phyloP scores from a whole-genome alignment of 2,797 vertebrate species.

The Jordanella pulchra region DNA sequence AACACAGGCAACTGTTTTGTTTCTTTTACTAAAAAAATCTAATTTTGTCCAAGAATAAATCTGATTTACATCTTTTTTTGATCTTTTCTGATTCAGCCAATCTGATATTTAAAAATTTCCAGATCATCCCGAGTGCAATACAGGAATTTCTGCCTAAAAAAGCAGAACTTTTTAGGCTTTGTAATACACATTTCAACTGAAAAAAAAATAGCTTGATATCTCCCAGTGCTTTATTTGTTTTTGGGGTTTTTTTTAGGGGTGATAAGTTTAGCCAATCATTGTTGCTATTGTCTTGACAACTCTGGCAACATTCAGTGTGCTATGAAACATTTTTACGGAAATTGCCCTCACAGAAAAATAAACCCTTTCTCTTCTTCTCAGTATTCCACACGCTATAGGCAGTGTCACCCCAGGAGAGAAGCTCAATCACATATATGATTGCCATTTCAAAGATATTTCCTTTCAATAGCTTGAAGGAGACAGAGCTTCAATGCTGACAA shows the following conservation, averaged over 20 bases:
- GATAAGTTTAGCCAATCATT: neutral
- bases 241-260: neutral
- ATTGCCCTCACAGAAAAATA: neutral
- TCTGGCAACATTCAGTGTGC: neutral
- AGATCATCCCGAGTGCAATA: too few relatives aligned
- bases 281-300: neutral
- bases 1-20: neutral
- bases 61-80: neutral
- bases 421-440: conserved; percentile 2
- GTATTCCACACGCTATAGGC: neutral
- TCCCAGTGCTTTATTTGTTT: neutral
- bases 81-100: neutral
- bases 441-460: neutral
- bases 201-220: neutral
- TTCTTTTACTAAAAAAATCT: neutral
- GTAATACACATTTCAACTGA: too few relatives aligned
- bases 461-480: neutral
- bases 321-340: neutral
- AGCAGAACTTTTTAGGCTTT: too few relatives aligned
- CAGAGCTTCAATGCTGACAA: neutral
- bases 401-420: neutral
- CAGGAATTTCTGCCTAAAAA: too few relatives aligned
- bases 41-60: neutral
- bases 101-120: neutral
- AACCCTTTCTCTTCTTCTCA: neutral